Evolutionary conservation across 1,140 invertebrate genomes (phyloP).

Genomic region (Trichoplusia ni): DNA sequence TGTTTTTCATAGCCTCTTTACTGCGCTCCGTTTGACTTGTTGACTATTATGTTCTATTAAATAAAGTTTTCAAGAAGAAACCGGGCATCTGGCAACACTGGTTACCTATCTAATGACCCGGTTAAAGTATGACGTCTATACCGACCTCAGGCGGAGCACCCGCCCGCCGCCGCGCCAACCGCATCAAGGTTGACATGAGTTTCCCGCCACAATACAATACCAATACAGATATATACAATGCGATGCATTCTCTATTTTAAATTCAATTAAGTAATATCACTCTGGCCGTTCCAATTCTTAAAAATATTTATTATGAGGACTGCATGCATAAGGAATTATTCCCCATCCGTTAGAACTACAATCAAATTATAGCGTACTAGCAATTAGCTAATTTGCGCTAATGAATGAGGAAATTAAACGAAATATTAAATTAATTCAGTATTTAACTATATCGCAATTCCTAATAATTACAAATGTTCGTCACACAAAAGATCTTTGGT

Average conservation of each 20-base stretch:
- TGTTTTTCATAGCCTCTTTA: background rate
- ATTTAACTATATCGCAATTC: no score
- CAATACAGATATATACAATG: background rate
- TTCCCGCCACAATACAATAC: constrained; percentile 15
- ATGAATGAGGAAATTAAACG: no score
- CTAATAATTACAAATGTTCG: no score
- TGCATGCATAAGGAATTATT: no score
- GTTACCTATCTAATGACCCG: constrained; percentile 44
- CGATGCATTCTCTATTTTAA: background rate
- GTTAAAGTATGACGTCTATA: constrained; percentile 45
- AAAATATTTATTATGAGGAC: no score
- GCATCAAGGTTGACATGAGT: constrained; percentile 26
- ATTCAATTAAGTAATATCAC: background rate
- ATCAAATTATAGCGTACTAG: no score
- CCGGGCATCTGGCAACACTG: constrained; percentile 17
- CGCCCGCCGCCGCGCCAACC: constrained; percentile 9
- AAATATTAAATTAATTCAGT: no score
- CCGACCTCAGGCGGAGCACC: constrained; percentile 37
- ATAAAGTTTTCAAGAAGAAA: constrained; percentile 22
- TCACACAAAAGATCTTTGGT: no score
- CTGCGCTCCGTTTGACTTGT: no score
- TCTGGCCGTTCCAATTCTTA: background rate
- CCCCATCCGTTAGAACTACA: no score
- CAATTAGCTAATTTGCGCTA: no score
- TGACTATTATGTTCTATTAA: constrained; percentile 29